Conservation (phyloP, 2,888 invertebrate genomes). For the Erebia ligea region DNA sequence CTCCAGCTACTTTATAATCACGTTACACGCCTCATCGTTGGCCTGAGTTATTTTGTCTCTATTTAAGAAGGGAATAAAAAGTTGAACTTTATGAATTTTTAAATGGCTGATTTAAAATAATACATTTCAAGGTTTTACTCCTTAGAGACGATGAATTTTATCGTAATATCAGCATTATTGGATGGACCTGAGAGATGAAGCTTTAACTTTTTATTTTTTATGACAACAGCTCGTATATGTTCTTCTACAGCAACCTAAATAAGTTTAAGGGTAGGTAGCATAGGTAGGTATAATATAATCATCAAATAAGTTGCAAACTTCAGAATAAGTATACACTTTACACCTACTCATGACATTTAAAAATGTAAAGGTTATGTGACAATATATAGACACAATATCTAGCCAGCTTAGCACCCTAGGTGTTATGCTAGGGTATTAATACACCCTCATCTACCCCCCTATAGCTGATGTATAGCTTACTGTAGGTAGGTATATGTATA, state of each 20-base stretch:
- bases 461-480: neutral
- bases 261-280: no score
- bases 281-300: no score
- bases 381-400: neutral
- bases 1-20: conserved; percentile 10
- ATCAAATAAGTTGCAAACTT: neutral
- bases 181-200: neutral
- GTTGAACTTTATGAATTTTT: no score
- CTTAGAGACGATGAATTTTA: neutral
- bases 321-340: neutral
- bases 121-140: neutral
- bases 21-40: conserved; percentile 5
- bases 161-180: neutral
- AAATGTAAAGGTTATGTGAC: neutral
- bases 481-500: neutral
- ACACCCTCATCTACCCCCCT: neutral
- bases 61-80: neutral
- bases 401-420: conserved; percentile 11
- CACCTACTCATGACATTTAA: neutral
- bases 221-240: neutral
- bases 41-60: conserved; percentile 11
- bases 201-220: neutral
- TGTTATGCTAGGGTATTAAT: conserved; percentile 1
- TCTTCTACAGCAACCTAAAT: neutral
- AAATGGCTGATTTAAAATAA: neutral